Conservation (phyloP, 2,888 invertebrate genomes). For the Amiota minor region DNA sequence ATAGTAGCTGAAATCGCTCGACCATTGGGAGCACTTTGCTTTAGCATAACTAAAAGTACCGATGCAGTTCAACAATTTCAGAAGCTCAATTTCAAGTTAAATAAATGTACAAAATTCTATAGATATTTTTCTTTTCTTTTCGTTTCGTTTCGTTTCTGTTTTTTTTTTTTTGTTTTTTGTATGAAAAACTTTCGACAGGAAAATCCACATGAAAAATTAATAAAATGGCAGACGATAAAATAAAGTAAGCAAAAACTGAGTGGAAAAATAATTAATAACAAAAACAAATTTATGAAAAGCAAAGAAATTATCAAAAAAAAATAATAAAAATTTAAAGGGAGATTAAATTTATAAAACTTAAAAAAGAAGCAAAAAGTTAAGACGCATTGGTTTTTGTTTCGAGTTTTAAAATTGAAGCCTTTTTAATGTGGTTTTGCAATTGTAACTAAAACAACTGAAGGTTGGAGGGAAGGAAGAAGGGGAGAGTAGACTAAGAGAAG, state of each 20-base stretch:
- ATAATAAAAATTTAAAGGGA: too few species aligned
- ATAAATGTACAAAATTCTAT: conserved; percentile 20
- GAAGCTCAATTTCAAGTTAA: conserved; percentile 17
- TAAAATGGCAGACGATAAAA: background rate
- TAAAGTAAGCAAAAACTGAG: background rate
- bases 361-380: too few species aligned
- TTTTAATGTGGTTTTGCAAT: too few species aligned
- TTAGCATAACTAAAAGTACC: background rate
- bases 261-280: background rate
- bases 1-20: background rate
- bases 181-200: conserved; percentile 27
- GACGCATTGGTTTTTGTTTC: too few species aligned
- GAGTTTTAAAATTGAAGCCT: too few species aligned
- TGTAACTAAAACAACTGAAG: too few species aligned
- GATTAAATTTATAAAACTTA: too few species aligned
- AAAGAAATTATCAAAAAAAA: background rate
- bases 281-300: conserved; percentile 1
- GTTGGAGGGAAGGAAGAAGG: too few species aligned
- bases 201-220: conserved; percentile 30
- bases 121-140: background rate
- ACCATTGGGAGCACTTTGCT: background rate
- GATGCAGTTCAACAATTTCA: background rate
- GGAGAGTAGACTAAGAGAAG: too few species aligned
- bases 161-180: background rate
- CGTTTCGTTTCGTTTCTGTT: too few species aligned